These are phyloP conservation scores for Drosophila borborema DNA, from an alignment of 2,888 invertebrate genomes.

Conservation along the genomic window DNA sequence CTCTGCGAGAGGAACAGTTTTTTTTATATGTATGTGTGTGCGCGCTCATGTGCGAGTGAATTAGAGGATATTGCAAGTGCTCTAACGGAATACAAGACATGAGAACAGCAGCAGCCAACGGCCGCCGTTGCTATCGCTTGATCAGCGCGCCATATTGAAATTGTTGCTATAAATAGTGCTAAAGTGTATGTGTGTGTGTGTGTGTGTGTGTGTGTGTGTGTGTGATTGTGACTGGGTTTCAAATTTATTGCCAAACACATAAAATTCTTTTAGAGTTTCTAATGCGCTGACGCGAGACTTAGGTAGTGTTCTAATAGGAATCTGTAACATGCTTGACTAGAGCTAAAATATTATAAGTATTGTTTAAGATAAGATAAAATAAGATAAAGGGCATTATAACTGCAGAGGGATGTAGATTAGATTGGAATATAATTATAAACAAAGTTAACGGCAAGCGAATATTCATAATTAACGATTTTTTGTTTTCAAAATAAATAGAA, in stretches of 20 bases:
- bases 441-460: no score
- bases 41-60: neutral
- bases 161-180: conserved; percentile 68
- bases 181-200: conserved; percentile 10
- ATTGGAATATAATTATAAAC: no score
- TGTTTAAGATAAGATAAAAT: no score
- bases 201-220: conserved; percentile 14
- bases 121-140: conserved; percentile 35
- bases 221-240: conserved; percentile 12
- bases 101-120: neutral
- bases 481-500: no score
- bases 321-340: conserved; percentile 2
- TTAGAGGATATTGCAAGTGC: conserved; percentile 29
- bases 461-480: no score
- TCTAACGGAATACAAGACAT: conserved; percentile 10
- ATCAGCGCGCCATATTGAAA: conserved; percentile 62
- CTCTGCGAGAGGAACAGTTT: neutral
- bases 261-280: conserved; percentile 55
- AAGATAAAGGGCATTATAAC: neutral
- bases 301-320: conserved; percentile 12
- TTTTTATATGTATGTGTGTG: conserved; percentile 1
- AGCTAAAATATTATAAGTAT: conserved; percentile 1
- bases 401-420: no score
- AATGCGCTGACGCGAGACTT: conserved; percentile 38
- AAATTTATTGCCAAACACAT: conserved; percentile 60